These are phyloP conservation scores for Eulemur rubriventer DNA, from an alignment of 2,797 vertebrate species.

Conservation along the genomic window DNA sequence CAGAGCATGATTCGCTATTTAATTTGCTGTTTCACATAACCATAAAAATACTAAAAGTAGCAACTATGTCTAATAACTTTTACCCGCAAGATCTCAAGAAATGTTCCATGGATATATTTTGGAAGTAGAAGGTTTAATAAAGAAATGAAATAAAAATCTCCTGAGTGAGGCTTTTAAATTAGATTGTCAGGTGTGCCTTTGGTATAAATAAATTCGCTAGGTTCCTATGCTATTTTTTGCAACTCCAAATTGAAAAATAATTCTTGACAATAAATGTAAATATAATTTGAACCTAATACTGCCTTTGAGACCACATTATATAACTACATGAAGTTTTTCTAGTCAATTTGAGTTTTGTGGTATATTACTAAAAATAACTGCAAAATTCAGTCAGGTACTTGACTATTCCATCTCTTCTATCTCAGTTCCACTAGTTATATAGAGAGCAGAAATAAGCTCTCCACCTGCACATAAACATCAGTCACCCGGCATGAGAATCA, in stretches of 20 bases:
- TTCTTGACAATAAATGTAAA: not conserved
- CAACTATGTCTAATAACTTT: not conserved
- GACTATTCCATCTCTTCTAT: not conserved
- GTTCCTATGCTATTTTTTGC: not conserved
- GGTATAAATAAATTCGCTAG: not conserved
- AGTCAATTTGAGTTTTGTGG: not conserved
- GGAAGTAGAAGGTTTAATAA: not conserved
- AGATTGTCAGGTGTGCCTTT: not conserved
- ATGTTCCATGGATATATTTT: not conserved
- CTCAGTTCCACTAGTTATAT: not conserved
- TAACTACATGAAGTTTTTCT: not conserved
- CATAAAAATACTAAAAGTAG: not conserved
- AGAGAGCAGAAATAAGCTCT: not conserved
- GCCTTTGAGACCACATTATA: not conserved
- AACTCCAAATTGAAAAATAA: constrained; percentile 2
- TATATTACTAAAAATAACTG: not conserved
- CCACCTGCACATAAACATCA: not conserved
- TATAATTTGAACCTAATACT: not conserved
- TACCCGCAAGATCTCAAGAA: not conserved
- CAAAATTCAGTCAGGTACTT: not conserved
- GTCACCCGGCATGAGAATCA: not conserved
- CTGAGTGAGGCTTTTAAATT: not conserved
- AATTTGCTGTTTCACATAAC: not conserved
- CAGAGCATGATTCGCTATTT: not conserved
- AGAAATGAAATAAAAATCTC: constrained; percentile 1